Evolutionary conservation across 2,113 vertebrate species (phyloP).

Genomic region (Notothenia coriiceps): DNA sequence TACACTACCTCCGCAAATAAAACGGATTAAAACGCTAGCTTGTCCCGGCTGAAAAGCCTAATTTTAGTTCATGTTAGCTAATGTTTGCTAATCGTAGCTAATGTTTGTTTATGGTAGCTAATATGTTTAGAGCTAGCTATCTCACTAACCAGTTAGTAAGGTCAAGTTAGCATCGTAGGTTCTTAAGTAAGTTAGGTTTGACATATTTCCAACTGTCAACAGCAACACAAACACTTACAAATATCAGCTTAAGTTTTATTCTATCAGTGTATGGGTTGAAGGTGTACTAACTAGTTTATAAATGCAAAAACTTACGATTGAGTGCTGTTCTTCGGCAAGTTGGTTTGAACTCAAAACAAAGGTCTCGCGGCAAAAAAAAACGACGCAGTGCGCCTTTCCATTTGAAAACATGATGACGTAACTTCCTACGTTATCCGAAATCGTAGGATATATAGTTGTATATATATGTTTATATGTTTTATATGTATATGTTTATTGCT

Average conservation of each 20-base stretch:
- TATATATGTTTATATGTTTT: too few species aligned
- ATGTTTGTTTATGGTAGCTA: not conserved
- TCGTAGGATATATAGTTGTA: not conserved
- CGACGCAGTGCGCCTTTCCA: not conserved
- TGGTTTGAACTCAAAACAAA: too few species aligned
- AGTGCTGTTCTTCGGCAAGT: not conserved
- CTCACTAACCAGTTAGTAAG: not conserved
- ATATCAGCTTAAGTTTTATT: too few species aligned
- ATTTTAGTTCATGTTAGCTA: not conserved
- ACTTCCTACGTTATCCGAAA: not conserved
- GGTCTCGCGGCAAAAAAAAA: not conserved
- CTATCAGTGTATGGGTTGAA: fast-evolving
- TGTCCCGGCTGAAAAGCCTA: not conserved
- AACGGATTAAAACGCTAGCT: not conserved
- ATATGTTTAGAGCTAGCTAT: not conserved
- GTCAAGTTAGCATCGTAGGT: not conserved
- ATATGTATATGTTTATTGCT: too few species aligned
- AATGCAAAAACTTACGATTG: not conserved
- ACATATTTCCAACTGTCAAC: not conserved
- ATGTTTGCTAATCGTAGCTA: not conserved
- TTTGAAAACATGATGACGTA: not conserved
- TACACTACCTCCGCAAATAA: not conserved
- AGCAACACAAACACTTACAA: fast-evolving
- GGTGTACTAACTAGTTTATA: fast-evolving
- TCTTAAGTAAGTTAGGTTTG: not conserved